A percentile compares a stretch with the other conserved stretches of the same genome.
Conservation (phyloP, 2,797 vertebrate genomes). For the Gobionotothen gibberifrons region DNA sequence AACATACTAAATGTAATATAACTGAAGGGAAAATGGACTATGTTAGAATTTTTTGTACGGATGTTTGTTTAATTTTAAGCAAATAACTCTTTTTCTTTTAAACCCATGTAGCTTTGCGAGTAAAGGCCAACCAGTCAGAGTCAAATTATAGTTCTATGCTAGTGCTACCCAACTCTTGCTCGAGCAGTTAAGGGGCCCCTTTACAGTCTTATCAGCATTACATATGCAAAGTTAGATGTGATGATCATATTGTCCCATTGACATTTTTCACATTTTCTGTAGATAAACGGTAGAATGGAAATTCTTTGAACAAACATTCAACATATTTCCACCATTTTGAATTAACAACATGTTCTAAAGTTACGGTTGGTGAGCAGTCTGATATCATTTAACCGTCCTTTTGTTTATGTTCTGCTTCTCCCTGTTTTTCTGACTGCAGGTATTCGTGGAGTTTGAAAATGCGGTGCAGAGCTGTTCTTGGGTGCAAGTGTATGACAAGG, state of each 20-base stretch:
- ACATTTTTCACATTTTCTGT: neutral
- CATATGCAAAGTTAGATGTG: neutral
- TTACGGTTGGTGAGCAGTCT: neutral
- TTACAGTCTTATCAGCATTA: neutral
- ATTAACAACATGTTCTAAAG: neutral
- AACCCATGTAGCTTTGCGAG: neutral
- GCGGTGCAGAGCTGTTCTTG: conserved; percentile 92
- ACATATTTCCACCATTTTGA: neutral
- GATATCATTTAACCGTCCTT: neutral
- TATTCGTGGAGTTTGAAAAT: conserved; percentile 97
- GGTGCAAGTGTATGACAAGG: conserved; percentile 95
- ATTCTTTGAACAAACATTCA: neutral
- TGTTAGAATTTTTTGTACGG: too few relatives aligned
- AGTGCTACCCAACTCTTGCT: neutral
- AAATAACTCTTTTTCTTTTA: too few relatives aligned
- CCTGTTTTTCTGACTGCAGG: conserved; percentile 77
- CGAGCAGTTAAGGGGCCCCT: neutral
- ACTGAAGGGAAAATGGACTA: neutral
- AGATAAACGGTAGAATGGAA: neutral
- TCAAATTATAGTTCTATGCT: neutral
- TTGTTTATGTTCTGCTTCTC: neutral
- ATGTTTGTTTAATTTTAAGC: too few relatives aligned
- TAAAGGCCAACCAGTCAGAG: conserved; percentile 3
- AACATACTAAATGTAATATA: neutral
- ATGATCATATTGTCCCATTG: neutral